phyloP scores from a whole-genome alignment of 2,797 vertebrate genomes.

The Sebastolobus alascanus region DNA sequence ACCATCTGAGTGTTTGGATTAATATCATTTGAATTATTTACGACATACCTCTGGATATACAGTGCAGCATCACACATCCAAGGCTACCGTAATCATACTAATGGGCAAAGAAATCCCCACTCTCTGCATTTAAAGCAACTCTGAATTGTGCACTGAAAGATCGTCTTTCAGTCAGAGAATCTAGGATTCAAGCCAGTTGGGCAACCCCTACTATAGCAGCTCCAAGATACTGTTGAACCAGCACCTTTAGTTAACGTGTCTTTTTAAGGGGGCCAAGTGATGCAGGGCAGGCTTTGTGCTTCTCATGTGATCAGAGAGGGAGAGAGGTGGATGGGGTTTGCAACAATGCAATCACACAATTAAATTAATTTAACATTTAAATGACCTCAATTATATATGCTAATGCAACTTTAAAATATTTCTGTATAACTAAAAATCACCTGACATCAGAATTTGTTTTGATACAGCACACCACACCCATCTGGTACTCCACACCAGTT shows the following conservation, averaged over 20 bases:
- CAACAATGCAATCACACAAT: conserved; percentile 10
- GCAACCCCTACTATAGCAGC: background rate
- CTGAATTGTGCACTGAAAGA: background rate
- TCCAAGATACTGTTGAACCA: conserved; percentile 22
- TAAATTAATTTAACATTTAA: conserved; percentile 6
- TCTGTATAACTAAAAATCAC: conserved; percentile 1
- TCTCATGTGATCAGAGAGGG: background rate
- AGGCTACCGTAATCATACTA: background rate
- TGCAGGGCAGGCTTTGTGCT: conserved; percentile 16
- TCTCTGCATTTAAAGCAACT: background rate
- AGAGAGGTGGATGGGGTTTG: background rate
- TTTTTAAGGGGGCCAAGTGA: background rate
- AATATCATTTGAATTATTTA: background rate
- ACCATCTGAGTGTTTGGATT: background rate
- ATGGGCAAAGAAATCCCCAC: background rate
- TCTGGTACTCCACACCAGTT: conserved; percentile 26
- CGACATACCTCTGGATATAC: background rate
- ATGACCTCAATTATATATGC: conserved; percentile 6
- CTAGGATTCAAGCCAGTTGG: background rate
- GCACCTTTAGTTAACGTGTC: background rate
- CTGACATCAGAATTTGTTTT: conserved; percentile 7
- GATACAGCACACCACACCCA: conserved; percentile 11
- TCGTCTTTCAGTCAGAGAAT: background rate
- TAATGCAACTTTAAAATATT: background rate
- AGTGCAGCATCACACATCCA: background rate